phyloP scores from a whole-genome alignment of 2,113 vertebrate species.

The Platichthys stellatus region DNA sequence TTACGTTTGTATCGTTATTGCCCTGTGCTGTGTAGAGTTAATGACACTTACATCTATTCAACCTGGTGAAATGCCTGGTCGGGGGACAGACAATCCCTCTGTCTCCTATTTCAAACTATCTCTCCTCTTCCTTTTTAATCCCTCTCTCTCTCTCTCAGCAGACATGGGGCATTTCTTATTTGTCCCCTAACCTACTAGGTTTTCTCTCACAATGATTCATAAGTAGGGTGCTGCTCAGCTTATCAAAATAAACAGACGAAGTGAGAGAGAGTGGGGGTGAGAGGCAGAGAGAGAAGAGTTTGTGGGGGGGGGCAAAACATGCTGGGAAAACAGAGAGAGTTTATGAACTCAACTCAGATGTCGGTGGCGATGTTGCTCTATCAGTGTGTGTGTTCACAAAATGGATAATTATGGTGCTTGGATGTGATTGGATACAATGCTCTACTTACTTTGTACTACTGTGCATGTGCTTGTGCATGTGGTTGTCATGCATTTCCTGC shows the following conservation, averaged over 20 bases:
- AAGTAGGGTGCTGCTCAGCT: slow-evolving; percentile 67
- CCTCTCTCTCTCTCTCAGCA: slow-evolving; percentile 19
- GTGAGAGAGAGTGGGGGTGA: slow-evolving; percentile 1
- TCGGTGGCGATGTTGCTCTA: too few species aligned
- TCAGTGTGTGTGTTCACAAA: too few species aligned
- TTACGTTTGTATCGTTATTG: slow-evolving; percentile 42
- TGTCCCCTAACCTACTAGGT: slow-evolving; percentile 60
- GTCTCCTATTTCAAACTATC: slow-evolving; percentile 1
- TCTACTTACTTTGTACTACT: too few species aligned
- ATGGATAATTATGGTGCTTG: too few species aligned
- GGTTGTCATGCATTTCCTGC: too few species aligned
- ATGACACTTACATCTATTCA: slow-evolving; percentile 56
- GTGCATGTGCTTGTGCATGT: too few species aligned
- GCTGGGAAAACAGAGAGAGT: too few species aligned
- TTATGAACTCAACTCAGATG: too few species aligned
- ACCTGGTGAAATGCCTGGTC: slow-evolving; percentile 36
- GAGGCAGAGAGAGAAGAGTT: background rate
- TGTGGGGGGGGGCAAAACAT: background rate
- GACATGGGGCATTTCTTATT: slow-evolving; percentile 54
- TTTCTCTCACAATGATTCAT: slow-evolving; percentile 58
- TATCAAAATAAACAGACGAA: slow-evolving; percentile 57
- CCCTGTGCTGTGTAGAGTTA: slow-evolving; percentile 23
- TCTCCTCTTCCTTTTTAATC: slow-evolving; percentile 22
- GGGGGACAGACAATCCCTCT: slow-evolving; percentile 20
- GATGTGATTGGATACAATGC: too few species aligned